Percentiles rank a stretch among this genome's conserved stretches.
phyloP scores from a whole-genome alignment of 2,113 vertebrate genomes.

The Ginglymostoma cirratum region DNA sequence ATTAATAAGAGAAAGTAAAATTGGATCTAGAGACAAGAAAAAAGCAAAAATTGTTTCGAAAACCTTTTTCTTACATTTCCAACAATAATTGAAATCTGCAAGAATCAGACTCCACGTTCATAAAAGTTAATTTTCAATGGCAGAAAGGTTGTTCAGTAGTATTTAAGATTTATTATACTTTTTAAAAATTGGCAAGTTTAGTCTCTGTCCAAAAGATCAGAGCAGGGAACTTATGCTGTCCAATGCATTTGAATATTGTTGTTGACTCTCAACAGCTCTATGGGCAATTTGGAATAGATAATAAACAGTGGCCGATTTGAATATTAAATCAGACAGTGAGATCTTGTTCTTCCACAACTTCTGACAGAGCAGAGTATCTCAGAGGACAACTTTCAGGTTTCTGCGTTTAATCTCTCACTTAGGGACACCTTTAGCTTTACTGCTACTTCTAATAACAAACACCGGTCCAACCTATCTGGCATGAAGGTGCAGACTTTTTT shows the following conservation, averaged over 20 bases:
- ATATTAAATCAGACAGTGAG: neutral
- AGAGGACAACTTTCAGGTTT: neutral
- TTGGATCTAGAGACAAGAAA: too few relatives aligned
- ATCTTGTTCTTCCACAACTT: neutral
- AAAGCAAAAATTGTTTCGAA: too few relatives aligned
- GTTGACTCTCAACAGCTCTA: too few relatives aligned
- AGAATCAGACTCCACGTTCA: neutral
- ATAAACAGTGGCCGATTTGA: neutral
- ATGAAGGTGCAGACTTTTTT: neutral
- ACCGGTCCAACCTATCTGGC: neutral
- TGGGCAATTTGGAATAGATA: too few relatives aligned
- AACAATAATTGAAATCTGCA: neutral
- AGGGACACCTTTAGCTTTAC: neutral
- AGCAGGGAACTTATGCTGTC: neutral
- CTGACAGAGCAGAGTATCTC: neutral
- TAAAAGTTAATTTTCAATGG: neutral
- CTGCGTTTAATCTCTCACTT: neutral
- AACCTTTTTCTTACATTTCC: too few relatives aligned
- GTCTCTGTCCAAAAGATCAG: neutral
- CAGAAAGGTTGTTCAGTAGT: neutral
- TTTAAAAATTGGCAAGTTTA: neutral
- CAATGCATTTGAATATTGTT: neutral
- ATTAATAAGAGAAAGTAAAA: too few relatives aligned
- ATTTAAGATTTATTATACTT: neutral
- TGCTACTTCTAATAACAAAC: neutral